Evolutionary conservation across 2,888 invertebrate species (phyloP).

Genomic region (Papilio elwesi): DNA sequence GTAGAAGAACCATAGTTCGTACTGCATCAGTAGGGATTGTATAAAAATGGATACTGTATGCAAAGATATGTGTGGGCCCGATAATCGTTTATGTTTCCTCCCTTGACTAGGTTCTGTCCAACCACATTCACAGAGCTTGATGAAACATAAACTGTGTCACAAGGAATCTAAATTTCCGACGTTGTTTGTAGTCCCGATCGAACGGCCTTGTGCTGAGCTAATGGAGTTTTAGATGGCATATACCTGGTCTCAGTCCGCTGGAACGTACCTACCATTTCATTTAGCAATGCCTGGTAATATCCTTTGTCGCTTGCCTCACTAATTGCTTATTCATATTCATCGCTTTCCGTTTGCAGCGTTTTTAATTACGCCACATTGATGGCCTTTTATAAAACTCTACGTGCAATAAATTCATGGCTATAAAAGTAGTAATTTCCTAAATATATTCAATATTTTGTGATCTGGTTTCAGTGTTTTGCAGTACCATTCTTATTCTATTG

Average conservation of each 20-base stretch:
- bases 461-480: no score
- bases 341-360: not conserved
- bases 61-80: constrained; percentile 58
- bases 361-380: constrained; percentile 23
- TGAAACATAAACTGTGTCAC: constrained; percentile 82
- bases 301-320: constrained; percentile 14
- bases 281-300: constrained; percentile 4
- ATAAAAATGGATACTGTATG: constrained; percentile 68
- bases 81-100: constrained; percentile 63
- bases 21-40: constrained; percentile 51
- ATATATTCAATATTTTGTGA: not conserved
- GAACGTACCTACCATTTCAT: constrained; percentile 12
- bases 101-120: constrained; percentile 61
- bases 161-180: constrained; percentile 68
- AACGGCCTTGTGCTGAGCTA: constrained; percentile 63
- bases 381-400: constrained; percentile 13
- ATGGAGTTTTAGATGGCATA: constrained; percentile 61
- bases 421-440: not conserved
- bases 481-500: not conserved
- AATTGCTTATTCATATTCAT: constrained; percentile 28
- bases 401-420: constrained; percentile 3
- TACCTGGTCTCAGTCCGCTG: constrained; percentile 2
- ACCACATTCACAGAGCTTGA: constrained; percentile 70
- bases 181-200: constrained; percentile 70
- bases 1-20: no score